phyloP scores from a whole-genome alignment of 2,797 vertebrate species.

The Tapera naevia region DNA sequence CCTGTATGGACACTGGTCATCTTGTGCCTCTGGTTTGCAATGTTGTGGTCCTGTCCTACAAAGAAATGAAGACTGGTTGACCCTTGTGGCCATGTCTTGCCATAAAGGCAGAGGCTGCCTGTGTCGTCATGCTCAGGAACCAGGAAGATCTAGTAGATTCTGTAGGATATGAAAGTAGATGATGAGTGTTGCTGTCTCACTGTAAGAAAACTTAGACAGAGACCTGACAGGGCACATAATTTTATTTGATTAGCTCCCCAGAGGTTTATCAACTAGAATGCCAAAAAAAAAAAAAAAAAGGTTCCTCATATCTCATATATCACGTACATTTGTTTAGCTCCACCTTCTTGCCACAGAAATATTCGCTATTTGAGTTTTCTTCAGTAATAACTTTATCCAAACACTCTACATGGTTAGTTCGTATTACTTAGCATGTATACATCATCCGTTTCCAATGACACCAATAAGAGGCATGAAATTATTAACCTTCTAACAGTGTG shows the following conservation, averaged over 20 bases:
- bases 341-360: neutral
- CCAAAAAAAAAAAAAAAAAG: neutral
- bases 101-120: neutral
- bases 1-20: neutral
- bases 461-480: neutral
- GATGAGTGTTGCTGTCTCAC: neutral
- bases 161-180: neutral
- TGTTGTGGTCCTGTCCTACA: neutral
- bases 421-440: neutral
- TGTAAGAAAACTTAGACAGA: neutral
- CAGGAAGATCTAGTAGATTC: neutral
- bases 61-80: neutral
- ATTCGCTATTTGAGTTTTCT: neutral
- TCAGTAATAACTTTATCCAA: neutral
- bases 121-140: neutral
- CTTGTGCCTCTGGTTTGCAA: neutral
- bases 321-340: neutral
- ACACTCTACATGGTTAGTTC: neutral
- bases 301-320: neutral
- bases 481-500: neutral
- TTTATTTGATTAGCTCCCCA: neutral
- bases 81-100: rapidly evolving
- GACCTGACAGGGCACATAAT: neutral
- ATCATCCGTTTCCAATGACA: neutral
- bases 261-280: neutral